Conservation (phyloP, 1,140 invertebrate genomes). For the Bombus fervidus region DNA sequence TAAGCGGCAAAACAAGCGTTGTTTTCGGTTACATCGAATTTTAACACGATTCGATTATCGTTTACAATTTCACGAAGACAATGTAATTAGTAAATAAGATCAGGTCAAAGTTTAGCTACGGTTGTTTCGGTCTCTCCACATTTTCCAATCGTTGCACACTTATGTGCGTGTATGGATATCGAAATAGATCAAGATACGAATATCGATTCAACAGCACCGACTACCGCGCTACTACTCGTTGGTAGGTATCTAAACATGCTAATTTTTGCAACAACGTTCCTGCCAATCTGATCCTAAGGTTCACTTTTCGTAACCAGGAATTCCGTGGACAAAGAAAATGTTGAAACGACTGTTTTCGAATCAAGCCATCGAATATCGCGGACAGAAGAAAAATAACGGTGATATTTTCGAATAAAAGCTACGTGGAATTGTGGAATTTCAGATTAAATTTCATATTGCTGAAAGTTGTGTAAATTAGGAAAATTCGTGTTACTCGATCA, state of each 20-base stretch:
- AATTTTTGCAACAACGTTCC: too few relatives aligned
- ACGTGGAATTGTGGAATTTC: not conserved
- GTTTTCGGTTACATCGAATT: not conserved
- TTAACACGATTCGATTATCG: not conserved
- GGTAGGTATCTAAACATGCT: too few relatives aligned
- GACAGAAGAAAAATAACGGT: slow-evolving; percentile 31
- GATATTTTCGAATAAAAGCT: slow-evolving; percentile 46
- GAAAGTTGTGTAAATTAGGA: not conserved
- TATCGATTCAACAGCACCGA: too few relatives aligned
- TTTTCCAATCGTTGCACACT: too few relatives aligned
- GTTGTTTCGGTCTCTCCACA: too few relatives aligned
- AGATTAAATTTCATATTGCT: not conserved
- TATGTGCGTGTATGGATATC: too few relatives aligned
- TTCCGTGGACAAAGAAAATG: slow-evolving; percentile 50
- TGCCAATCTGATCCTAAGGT: too few relatives aligned
- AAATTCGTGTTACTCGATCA: not conserved
- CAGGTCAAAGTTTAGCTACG: too few relatives aligned
- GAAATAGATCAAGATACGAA: too few relatives aligned
- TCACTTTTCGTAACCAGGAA: slow-evolving; percentile 50
- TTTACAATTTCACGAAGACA: not conserved
- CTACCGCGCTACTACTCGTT: too few relatives aligned
- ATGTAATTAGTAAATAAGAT: too few relatives aligned
- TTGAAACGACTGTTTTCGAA: slow-evolving; percentile 53
- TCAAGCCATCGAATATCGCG: not conserved
- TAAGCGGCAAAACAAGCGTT: not conserved